Percentiles rank a stretch among this genome's conserved stretches.
Evolutionary conservation across 2,113 vertebrate species (phyloP).

Genomic region (Stictonetta naevosa): DNA sequence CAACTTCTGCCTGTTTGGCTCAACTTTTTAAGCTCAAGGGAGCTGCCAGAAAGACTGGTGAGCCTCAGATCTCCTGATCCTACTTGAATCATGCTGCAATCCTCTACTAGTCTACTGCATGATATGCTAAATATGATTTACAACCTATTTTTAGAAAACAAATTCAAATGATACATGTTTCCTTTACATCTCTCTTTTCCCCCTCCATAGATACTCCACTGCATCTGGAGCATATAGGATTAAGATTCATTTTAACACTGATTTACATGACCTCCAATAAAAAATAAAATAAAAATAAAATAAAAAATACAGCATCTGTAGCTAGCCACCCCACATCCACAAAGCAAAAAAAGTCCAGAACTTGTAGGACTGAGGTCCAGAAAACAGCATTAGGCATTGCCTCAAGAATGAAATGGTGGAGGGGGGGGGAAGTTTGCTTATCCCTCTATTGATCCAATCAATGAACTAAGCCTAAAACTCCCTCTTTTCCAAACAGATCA

Average conservation of each 20-base stretch:
- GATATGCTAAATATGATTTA: neutral
- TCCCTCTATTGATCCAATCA: neutral
- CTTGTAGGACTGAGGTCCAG: neutral
- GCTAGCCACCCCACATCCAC: neutral
- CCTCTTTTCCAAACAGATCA: neutral
- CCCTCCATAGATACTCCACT: neutral
- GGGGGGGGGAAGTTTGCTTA: neutral
- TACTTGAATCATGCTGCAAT: neutral
- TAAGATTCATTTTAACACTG: neutral
- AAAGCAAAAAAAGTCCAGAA: neutral
- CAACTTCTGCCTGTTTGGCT: neutral
- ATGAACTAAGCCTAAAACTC: neutral
- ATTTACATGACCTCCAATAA: neutral
- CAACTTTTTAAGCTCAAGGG: neutral
- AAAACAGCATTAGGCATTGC: neutral
- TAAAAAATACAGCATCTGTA: neutral
- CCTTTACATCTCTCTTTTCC: neutral
- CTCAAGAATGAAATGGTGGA: neutral
- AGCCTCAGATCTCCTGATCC: neutral
- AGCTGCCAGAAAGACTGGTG: accelerated
- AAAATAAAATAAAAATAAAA: neutral
- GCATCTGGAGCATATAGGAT: neutral
- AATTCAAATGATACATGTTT: neutral
- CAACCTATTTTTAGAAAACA: neutral
- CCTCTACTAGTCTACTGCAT: neutral